These are phyloP conservation scores for Castor canadensis DNA, from an alignment of 2,113 vertebrate species.

Conservation along the genomic window DNA sequence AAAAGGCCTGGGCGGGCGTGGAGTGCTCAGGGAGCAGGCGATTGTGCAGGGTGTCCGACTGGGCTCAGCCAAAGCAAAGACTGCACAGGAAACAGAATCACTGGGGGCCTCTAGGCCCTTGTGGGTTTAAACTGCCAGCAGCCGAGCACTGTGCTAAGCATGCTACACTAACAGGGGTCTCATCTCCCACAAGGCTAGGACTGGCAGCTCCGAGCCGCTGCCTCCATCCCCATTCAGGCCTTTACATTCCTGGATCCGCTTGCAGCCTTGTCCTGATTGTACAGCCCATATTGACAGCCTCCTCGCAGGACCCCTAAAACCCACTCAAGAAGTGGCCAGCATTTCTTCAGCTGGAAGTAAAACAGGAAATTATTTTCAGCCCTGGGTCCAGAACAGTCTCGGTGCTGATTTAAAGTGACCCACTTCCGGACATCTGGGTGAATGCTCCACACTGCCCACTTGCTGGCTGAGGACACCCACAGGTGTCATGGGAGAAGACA, in stretches of 20 bases:
- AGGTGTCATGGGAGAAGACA: fast-evolving
- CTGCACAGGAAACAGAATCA: fast-evolving
- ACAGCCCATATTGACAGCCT: fast-evolving
- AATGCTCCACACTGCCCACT: not conserved
- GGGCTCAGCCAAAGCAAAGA: not conserved
- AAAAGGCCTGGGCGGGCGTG: not conserved
- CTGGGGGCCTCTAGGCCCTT: fast-evolving
- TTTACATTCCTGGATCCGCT: fast-evolving
- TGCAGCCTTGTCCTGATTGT: fast-evolving
- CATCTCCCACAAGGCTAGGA: not conserved
- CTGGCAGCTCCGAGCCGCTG: fast-evolving
- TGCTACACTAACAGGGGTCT: too few species aligned
- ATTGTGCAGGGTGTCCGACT: too few species aligned
- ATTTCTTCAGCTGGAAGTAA: not conserved
- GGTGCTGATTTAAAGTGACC: fast-evolving
- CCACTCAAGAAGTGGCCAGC: not conserved
- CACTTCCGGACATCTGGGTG: not conserved
- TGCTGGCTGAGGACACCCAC: too few species aligned
- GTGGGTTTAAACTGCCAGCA: not conserved
- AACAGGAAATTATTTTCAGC: not conserved
- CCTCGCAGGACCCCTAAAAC: not conserved
- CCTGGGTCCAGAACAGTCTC: fast-evolving
- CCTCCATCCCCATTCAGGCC: not conserved
- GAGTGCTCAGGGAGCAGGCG: not conserved
- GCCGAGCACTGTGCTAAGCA: too few species aligned